These are phyloP conservation scores for Orthosia cruda DNA, from an alignment of 2,888 invertebrate genomes.

Conservation along the genomic window DNA sequence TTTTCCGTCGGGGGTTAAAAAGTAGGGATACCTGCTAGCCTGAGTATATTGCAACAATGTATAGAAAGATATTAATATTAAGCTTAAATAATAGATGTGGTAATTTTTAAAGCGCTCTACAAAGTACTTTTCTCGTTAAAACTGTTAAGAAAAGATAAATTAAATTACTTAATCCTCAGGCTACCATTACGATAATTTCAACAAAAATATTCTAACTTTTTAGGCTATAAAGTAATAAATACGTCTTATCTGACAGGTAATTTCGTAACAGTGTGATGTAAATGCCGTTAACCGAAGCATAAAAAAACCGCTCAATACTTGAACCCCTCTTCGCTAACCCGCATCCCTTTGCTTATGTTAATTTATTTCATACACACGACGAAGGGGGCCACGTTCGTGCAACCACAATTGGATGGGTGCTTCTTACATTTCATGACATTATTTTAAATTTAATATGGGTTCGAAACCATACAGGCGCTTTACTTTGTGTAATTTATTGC, in stretches of 20 bases:
- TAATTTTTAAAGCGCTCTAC: not conserved
- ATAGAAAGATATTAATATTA: not conserved
- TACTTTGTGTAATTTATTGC: too few species aligned
- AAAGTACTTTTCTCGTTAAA: not conserved
- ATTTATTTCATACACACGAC: slow-evolving; percentile 47
- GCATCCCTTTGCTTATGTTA: slow-evolving; percentile 44
- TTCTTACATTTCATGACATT: slow-evolving; percentile 27
- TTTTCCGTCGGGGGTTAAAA: too few species aligned
- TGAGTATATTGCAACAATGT: too few species aligned
- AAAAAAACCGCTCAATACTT: slow-evolving; percentile 53
- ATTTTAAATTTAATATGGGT: too few species aligned
- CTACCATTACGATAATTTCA: not conserved
- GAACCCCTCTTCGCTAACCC: slow-evolving; percentile 35
- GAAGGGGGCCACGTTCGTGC: not conserved
- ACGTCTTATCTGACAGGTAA: slow-evolving; percentile 21
- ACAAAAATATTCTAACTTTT: not conserved
- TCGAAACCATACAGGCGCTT: too few species aligned
- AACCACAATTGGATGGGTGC: slow-evolving; percentile 30
- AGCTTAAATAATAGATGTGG: not conserved
- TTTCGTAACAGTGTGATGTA: slow-evolving; percentile 31
- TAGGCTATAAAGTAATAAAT: not conserved
- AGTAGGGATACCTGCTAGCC: too few species aligned
- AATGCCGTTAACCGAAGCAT: slow-evolving; percentile 41
- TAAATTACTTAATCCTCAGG: not conserved
- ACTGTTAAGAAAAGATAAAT: not conserved